phyloP scores from a whole-genome alignment of 2,888 invertebrate genomes.

The Agrochola lychnidis region DNA sequence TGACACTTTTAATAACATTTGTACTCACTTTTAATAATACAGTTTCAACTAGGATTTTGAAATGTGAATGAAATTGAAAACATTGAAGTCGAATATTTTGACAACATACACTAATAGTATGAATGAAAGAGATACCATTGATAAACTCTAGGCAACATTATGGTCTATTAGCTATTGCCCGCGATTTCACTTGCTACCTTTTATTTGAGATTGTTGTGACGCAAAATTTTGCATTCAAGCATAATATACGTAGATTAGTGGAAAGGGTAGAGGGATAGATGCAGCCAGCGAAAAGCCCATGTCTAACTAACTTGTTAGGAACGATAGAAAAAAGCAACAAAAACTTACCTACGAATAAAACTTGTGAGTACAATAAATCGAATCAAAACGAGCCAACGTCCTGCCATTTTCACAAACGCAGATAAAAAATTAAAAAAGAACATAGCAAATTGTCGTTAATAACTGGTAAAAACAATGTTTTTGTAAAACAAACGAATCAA shows the following conservation, averaged over 20 bases:
- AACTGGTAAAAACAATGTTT: constrained; percentile 28
- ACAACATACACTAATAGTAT: constrained; percentile 43
- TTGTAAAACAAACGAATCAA: constrained; percentile 34
- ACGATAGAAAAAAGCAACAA: neutral
- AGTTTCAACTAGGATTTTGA: constrained; percentile 35
- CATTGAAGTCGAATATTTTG: constrained; percentile 42
- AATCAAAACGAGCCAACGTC: neutral
- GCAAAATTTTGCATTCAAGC: neutral
- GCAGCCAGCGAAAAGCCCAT: neutral
- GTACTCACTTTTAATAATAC: constrained; percentile 26
- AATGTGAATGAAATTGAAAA: constrained; percentile 47
- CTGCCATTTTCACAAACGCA: neutral
- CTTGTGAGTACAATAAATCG: neutral
- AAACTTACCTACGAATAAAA: neutral
- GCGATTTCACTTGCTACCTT: neutral
- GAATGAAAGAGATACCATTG: constrained; percentile 45
- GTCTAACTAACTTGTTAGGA: neutral
- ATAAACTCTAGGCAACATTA: constrained; percentile 7
- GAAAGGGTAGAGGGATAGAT: neutral
- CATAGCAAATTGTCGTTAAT: constrained; percentile 38
- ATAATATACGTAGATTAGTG: neutral
- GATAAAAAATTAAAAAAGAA: constrained; percentile 2
- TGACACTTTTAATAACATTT: constrained; percentile 42
- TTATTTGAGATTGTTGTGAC: neutral
- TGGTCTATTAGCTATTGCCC: neutral